Conservation (phyloP, 2,888 invertebrate genomes). For the Mythimna vitellina region DNA sequence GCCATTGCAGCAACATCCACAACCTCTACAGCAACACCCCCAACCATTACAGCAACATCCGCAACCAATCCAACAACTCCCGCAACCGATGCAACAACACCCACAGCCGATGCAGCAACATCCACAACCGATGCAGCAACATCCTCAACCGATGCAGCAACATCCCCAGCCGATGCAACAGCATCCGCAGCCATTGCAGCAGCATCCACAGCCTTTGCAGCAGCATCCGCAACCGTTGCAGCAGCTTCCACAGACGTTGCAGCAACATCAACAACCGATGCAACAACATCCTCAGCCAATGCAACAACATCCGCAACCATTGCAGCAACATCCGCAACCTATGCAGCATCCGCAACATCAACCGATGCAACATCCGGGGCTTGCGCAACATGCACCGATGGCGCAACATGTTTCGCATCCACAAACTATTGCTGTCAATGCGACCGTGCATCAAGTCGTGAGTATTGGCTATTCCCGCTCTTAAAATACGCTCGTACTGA, state of each 20-base stretch:
- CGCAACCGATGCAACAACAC: slow-evolving; percentile 8
- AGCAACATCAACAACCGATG: slow-evolving; percentile 21
- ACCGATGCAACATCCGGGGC: slow-evolving; percentile 71
- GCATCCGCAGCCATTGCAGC: slow-evolving; percentile 11
- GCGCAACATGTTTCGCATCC: slow-evolving; percentile 68
- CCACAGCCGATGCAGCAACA: slow-evolving; percentile 18
- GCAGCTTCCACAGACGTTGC: slow-evolving; percentile 54
- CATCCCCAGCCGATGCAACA: slow-evolving; percentile 20
- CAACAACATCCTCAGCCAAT: slow-evolving; percentile 25
- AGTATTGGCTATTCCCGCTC: slow-evolving; percentile 37
- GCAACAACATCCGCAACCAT: slow-evolving; percentile 23
- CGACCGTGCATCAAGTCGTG: slow-evolving; percentile 72
- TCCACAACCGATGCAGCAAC: slow-evolving; percentile 14
- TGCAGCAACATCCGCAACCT: slow-evolving; percentile 37
- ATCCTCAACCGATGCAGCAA: slow-evolving; percentile 19
- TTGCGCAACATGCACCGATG: slow-evolving; percentile 62
- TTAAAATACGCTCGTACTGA: not conserved
- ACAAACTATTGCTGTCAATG: slow-evolving; percentile 71
- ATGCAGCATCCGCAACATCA: slow-evolving; percentile 68
- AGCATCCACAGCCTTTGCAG: slow-evolving; percentile 26
- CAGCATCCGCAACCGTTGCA: slow-evolving; percentile 70
- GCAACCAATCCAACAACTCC: slow-evolving; percentile 8
- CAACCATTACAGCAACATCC: slow-evolving; percentile 10
- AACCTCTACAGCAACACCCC: slow-evolving; percentile 23
- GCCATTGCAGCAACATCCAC: slow-evolving; percentile 64